phyloP scores from a whole-genome alignment of 2,888 invertebrate genomes.

The Saturnia pavonia region DNA sequence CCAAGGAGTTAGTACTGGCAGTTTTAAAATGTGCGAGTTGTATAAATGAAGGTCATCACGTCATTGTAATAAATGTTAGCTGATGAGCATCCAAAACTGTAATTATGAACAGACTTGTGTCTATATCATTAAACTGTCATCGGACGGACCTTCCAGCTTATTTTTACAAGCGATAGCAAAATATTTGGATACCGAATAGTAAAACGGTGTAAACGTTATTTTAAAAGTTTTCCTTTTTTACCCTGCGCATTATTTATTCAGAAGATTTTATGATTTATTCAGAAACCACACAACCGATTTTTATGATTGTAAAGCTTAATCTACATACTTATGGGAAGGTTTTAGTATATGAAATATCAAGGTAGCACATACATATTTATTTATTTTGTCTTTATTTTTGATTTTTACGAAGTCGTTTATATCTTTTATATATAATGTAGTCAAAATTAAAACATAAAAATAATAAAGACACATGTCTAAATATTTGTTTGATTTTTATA shows the following conservation, averaged over 20 bases:
- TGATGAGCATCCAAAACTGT: slow-evolving; percentile 40
- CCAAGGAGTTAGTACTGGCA: not conserved
- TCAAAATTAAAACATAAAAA: no score
- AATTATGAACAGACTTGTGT: slow-evolving; percentile 39
- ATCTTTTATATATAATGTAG: no score
- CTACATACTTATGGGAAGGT: no score
- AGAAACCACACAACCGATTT: no score
- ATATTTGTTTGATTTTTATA: not conserved
- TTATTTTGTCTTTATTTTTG: no score
- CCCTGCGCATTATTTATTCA: no score
- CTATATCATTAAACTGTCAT: slow-evolving; percentile 56
- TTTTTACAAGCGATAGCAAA: slow-evolving; percentile 36
- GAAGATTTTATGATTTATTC: no score
- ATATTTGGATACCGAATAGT: slow-evolving; percentile 34
- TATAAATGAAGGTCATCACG: not conserved
- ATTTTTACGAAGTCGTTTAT: no score
- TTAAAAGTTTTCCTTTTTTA: not conserved
- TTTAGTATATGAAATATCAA: no score
- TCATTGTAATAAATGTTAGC: slow-evolving; percentile 23
- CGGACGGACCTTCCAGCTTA: slow-evolving; percentile 46
- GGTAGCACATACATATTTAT: no score
- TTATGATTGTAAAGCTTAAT: no score
- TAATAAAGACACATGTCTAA: not conserved
- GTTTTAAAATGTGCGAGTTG: slow-evolving; percentile 11
- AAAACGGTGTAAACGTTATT: slow-evolving; percentile 6